These are phyloP conservation scores for Spinus pinus DNA, from an alignment of 2,797 vertebrate species.

Conservation along the genomic window DNA sequence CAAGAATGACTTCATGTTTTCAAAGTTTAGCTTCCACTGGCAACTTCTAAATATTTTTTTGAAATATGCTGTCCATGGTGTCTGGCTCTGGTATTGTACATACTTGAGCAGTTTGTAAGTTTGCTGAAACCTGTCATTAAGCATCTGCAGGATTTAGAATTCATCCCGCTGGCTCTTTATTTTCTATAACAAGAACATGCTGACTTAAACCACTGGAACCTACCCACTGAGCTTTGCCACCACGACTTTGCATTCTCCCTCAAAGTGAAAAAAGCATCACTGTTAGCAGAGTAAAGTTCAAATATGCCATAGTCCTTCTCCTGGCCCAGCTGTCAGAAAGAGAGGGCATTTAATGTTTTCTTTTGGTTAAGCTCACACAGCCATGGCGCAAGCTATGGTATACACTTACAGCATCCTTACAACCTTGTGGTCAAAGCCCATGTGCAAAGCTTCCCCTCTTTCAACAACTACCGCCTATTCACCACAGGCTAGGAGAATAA, in stretches of 20 bases:
- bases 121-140: constrained; percentile 61
- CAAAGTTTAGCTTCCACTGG: not conserved
- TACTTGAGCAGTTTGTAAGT: not conserved
- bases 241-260: not conserved
- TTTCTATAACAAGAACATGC: constrained; percentile 53
- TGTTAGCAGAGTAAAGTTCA: not conserved
- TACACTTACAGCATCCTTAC: not conserved
- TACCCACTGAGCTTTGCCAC: constrained; percentile 1
- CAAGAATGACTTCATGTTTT: not conserved
- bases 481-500: not conserved
- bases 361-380: not conserved
- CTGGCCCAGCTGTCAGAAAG: not conserved
- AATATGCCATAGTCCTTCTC: not conserved
- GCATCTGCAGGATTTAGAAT: constrained; percentile 42
- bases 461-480: not conserved
- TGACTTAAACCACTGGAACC: constrained; percentile 57
- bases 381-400: rapidly evolving
- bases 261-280: not conserved
- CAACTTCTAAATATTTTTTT: not conserved
- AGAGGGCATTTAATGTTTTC: not conserved
- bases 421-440: not conserved
- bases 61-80: not conserved
- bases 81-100: not conserved
- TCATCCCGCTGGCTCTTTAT: not conserved
- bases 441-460: not conserved